phyloP scores from a whole-genome alignment of 2,113 vertebrate species.

The Pogona vitticeps region DNA sequence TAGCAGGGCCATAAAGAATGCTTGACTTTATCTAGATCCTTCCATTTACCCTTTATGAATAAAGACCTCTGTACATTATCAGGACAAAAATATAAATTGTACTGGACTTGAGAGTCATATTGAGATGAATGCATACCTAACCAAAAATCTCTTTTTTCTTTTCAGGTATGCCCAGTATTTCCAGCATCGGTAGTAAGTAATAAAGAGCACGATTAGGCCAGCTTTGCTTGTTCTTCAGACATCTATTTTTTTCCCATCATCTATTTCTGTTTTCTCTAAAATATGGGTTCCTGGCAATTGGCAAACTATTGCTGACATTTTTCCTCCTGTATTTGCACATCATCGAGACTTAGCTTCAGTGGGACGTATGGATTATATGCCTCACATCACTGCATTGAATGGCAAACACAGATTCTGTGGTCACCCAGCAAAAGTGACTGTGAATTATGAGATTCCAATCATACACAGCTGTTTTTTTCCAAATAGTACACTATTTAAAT shows the following conservation, averaged over 20 bases:
- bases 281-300: neutral
- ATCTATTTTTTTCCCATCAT: slow-evolving; percentile 81
- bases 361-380: neutral
- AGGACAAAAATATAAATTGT: neutral
- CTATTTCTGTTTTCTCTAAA: slow-evolving; percentile 83
- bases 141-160: slow-evolving; percentile 66
- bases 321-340: slow-evolving; percentile 30
- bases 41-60: neutral
- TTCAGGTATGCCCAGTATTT: slow-evolving; percentile 94
- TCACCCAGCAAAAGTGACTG: neutral
- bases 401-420: slow-evolving; percentile 12
- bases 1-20: neutral
- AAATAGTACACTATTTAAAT: neutral
- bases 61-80: neutral
- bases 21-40: neutral
- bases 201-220: slow-evolving; percentile 72
- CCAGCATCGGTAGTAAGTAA: slow-evolving; percentile 99
- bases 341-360: neutral
- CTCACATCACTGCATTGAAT: slow-evolving; percentile 17
- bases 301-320: slow-evolving; percentile 69
- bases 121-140: slow-evolving; percentile 49
- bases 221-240: slow-evolving; percentile 82
- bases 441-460: slow-evolving; percentile 17
- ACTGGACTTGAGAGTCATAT: neutral
- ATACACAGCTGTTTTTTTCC: neutral